Percentiles rank a stretch among this genome's conserved stretches.
Evolutionary conservation across 2,797 vertebrate genomes (phyloP).

Genomic region (Gouania willdenowi): DNA sequence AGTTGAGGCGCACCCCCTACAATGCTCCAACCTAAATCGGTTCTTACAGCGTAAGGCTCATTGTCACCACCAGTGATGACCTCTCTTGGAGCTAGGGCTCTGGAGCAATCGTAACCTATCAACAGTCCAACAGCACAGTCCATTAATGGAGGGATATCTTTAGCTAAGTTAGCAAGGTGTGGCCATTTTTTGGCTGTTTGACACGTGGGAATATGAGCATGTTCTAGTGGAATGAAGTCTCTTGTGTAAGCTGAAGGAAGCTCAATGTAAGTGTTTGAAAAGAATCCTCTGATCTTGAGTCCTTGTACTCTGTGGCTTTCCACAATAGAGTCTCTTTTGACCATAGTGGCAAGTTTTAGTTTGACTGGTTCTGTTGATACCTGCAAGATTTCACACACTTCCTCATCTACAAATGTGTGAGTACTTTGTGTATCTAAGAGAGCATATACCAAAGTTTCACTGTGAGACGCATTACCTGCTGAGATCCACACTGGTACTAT

Average conservation of each 20-base stretch:
- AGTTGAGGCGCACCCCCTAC: neutral
- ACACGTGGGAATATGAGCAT: neutral
- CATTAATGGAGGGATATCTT: neutral
- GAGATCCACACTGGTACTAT: too few species aligned
- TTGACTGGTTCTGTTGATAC: too few species aligned
- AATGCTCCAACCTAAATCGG: slow-evolving; percentile 1
- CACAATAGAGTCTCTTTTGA: neutral
- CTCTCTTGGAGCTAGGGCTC: neutral
- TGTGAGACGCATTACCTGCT: too few species aligned
- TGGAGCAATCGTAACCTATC: neutral
- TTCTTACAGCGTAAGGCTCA: neutral
- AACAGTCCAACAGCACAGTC: neutral
- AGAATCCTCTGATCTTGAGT: neutral
- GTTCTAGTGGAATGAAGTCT: neutral
- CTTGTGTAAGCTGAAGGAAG: neutral
- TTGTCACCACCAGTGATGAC: neutral
- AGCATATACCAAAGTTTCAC: too few species aligned
- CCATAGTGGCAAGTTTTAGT: neutral
- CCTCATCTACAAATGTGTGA: too few species aligned
- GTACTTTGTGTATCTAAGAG: too few species aligned
- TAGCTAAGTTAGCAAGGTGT: neutral
- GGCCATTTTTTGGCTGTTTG: neutral
- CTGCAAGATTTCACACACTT: too few species aligned
- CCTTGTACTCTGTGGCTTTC: neutral
- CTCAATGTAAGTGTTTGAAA: neutral